Conservation (phyloP, 2,888 invertebrate species). For the Mythimna impura region DNA sequence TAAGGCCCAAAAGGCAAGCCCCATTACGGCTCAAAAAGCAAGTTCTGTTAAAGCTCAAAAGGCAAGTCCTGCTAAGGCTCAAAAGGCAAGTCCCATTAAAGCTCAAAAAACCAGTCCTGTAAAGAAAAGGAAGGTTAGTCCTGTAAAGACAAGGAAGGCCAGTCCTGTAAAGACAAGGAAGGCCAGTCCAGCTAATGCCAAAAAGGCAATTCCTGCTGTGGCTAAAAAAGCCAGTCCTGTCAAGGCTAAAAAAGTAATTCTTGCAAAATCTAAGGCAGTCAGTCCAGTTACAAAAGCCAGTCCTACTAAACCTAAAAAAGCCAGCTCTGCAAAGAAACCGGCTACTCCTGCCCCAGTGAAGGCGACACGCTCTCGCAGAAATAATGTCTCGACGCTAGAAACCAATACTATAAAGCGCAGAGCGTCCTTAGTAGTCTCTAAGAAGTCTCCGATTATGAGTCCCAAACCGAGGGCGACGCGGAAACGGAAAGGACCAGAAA, state of each 20-base stretch:
- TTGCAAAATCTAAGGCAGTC: not conserved
- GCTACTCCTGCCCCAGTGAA: conserved; percentile 36
- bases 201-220: not conserved
- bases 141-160: conserved; percentile 9
- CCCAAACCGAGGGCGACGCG: conserved; percentile 57
- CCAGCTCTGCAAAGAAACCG: conserved; percentile 16
- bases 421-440: conserved; percentile 72
- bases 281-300: conserved; percentile 9
- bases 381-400: conserved; percentile 31
- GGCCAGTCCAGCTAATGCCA: not conserved
- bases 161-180: conserved; percentile 13
- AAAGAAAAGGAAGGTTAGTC: conserved; percentile 11
- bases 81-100: not conserved
- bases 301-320: conserved; percentile 10
- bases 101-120: not conserved
- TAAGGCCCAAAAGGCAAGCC: not conserved
- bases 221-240: not conserved
- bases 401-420: conserved; percentile 66
- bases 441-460: conserved; percentile 75
- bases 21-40: not conserved
- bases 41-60: not conserved
- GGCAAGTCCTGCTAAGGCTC: not conserved
- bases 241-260: not conserved
- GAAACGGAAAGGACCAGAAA: conserved; percentile 48
- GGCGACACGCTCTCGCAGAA: conserved; percentile 63